phyloP scores from a whole-genome alignment of 2,888 invertebrate species.

The Smittia aterrima region DNA sequence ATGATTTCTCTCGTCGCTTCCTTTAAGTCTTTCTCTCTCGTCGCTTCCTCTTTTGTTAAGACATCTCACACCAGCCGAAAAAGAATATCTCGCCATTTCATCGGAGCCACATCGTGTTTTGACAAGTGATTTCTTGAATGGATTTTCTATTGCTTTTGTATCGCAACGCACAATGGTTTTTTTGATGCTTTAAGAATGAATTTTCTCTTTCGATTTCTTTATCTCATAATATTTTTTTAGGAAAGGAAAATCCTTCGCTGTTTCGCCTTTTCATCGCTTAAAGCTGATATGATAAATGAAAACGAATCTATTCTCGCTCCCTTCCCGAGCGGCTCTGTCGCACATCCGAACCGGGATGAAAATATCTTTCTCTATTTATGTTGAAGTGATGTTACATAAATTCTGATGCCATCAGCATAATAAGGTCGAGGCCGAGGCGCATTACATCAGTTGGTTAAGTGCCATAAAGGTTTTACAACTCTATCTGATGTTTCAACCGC shows the following conservation, averaged over 20 bases:
- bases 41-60: not conserved
- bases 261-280: slow-evolving; percentile 3
- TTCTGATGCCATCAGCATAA: too few relatives aligned
- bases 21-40: not conserved
- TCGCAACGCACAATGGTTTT: slow-evolving; percentile 4
- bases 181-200: slow-evolving; percentile 28
- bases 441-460: slow-evolving; percentile 3
- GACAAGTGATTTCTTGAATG: slow-evolving; percentile 34
- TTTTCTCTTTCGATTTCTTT: slow-evolving; percentile 16
- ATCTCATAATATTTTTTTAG: slow-evolving; percentile 22
- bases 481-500: not conserved
- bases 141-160: slow-evolving; percentile 27
- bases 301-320: not conserved
- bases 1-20: slow-evolving; percentile 7
- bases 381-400: too few relatives aligned
- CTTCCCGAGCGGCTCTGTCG: not conserved
- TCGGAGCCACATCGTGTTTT: slow-evolving; percentile 27
- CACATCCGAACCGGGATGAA: too few relatives aligned
- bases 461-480: slow-evolving; percentile 11
- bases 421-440: too few relatives aligned
- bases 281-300: slow-evolving; percentile 10
- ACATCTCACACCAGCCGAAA: not conserved
- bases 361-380: too few relatives aligned
- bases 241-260: not conserved
- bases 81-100: not conserved